Conservation (phyloP, 2,797 vertebrate species). For the Amphiprion clarkii region DNA sequence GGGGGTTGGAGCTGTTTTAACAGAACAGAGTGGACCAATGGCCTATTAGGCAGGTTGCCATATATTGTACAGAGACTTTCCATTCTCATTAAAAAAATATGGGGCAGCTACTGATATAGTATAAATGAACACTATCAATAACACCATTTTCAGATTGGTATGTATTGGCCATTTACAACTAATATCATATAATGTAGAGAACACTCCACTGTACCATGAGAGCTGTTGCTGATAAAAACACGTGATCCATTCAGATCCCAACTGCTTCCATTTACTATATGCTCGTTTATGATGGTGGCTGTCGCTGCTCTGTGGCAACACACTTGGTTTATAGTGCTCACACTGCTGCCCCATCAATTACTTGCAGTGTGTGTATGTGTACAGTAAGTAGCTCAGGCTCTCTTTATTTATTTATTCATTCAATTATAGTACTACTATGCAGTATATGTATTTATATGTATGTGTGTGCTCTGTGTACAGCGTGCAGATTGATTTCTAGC, state of each 20-base stretch:
- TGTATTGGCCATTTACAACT: background rate
- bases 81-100: too few relatives aligned
- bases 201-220: background rate
- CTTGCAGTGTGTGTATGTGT: slow-evolving; percentile 6
- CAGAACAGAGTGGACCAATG: too few relatives aligned
- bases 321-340: slow-evolving; percentile 5
- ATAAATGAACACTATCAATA: too few relatives aligned
- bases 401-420: slow-evolving; percentile 30
- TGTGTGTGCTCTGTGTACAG: slow-evolving; percentile 9
- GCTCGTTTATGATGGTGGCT: slow-evolving; percentile 10
- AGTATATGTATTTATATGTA: background rate
- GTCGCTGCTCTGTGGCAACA: background rate
- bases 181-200: background rate
- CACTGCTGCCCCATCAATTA: slow-evolving; percentile 31
- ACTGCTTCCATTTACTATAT: background rate
- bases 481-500: background rate
- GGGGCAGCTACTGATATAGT: too few relatives aligned
- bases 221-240: background rate
- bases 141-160: too few relatives aligned
- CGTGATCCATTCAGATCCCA: background rate
- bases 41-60: too few relatives aligned
- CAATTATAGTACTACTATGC: slow-evolving; percentile 9
- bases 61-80: too few relatives aligned
- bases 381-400: slow-evolving; percentile 1
- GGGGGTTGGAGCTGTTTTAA: too few relatives aligned